These are phyloP conservation scores for Muntiacus muntjak DNA, from an alignment of 2,113 vertebrate genomes.

Conservation along the genomic window DNA sequence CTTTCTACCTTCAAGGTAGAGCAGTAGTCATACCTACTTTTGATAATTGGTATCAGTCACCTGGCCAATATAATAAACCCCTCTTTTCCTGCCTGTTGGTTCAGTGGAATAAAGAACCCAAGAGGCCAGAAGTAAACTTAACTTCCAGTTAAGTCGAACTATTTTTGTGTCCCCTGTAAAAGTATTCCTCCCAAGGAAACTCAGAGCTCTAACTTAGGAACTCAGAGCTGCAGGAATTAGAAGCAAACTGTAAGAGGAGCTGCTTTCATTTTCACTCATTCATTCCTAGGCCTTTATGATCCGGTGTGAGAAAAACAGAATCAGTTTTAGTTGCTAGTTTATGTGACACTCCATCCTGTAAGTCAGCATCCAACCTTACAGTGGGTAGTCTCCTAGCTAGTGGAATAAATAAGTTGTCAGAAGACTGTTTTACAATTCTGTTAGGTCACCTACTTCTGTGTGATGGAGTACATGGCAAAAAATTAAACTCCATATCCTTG, in stretches of 20 bases:
- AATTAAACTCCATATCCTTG: neutral
- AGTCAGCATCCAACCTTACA: neutral
- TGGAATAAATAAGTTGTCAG: neutral
- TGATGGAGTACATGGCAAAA: neutral
- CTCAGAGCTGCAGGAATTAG: neutral
- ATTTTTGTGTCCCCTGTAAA: neutral
- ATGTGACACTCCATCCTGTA: neutral
- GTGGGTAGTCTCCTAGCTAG: neutral
- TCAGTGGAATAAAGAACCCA: neutral
- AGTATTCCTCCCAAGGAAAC: neutral
- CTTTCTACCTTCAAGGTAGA: neutral
- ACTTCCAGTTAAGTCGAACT: neutral
- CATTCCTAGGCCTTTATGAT: neutral
- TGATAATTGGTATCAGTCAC: neutral
- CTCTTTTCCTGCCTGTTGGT: neutral
- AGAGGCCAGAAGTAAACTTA: neutral
- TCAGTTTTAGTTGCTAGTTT: neutral
- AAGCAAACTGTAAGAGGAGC: neutral
- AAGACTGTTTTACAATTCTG: neutral
- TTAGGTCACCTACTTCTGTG: neutral
- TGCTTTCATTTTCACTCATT: neutral
- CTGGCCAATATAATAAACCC: neutral
- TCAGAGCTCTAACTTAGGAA: neutral
- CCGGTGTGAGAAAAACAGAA: neutral
- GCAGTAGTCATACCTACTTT: neutral